These are phyloP conservation scores for Eustalomyia histrio DNA, from an alignment of 2,888 invertebrate genomes.

Conservation along the genomic window DNA sequence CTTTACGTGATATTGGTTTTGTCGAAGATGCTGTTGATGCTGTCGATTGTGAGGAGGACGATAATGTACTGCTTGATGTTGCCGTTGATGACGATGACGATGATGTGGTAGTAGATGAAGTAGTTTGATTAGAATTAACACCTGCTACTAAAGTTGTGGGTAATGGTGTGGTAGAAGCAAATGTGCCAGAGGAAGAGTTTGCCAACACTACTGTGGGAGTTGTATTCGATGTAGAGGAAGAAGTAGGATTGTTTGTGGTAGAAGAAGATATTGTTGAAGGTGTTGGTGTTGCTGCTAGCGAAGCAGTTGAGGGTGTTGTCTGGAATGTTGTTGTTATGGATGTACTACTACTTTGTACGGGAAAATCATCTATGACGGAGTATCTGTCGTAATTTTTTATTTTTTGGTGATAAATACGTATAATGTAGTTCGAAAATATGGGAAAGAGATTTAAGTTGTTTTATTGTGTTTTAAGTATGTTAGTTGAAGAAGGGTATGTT, in stretches of 20 bases:
- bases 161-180: slow-evolving; percentile 67
- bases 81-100: slow-evolving; percentile 42
- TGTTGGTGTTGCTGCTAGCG: slow-evolving; percentile 69
- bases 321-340: slow-evolving; percentile 77
- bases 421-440: slow-evolving; percentile 1
- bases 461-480: slow-evolving; percentile 16
- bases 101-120: slow-evolving; percentile 58
- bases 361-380: slow-evolving; percentile 77
- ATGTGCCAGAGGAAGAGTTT: slow-evolving; percentile 66
- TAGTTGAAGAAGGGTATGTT: slow-evolving; percentile 4
- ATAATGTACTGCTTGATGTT: slow-evolving; percentile 64
- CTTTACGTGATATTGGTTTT: slow-evolving; percentile 83
- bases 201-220: slow-evolving; percentile 57
- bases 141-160: slow-evolving; percentile 75
- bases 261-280: slow-evolving; percentile 71
- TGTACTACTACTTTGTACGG: slow-evolving; percentile 73
- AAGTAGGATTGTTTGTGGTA: slow-evolving; percentile 56
- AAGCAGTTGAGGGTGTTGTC: slow-evolving; percentile 68
- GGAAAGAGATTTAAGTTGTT: not conserved
- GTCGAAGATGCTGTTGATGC: slow-evolving; percentile 72
- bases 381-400: slow-evolving; percentile 70
- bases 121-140: slow-evolving; percentile 70
- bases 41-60: slow-evolving; percentile 67
- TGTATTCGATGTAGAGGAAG: slow-evolving; percentile 47
- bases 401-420: not conserved